phyloP scores from a whole-genome alignment of 2,113 vertebrate genomes.

The Turnix velox region DNA sequence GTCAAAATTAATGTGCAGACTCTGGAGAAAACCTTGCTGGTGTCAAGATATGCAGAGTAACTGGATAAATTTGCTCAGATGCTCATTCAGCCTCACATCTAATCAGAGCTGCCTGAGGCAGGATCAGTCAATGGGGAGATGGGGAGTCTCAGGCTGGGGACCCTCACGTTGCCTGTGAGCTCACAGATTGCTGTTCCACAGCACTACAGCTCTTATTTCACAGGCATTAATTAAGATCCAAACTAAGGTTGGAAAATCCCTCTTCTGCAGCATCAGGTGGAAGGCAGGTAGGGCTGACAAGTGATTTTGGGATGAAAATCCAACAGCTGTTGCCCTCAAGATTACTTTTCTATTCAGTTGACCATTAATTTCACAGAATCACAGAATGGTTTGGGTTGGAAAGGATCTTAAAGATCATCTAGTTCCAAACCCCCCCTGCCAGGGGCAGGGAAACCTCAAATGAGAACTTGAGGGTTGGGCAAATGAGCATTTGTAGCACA shows the following conservation, averaged over 20 bases:
- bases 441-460: too few species aligned
- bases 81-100: neutral
- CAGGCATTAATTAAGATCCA: neutral
- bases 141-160: neutral
- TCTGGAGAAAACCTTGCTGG: slow-evolving; percentile 9
- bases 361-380: neutral
- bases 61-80: neutral
- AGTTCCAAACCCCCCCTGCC: too few species aligned
- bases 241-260: neutral
- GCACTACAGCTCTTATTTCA: neutral
- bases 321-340: neutral
- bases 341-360: neutral
- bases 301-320: neutral
- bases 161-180: neutral
- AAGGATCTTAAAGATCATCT: too few species aligned
- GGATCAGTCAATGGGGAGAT: neutral
- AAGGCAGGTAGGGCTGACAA: neutral
- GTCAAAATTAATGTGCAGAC: neutral
- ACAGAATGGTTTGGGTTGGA: too few species aligned
- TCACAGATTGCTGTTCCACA: neutral
- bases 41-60: neutral
- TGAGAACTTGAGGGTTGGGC: too few species aligned
- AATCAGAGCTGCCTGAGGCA: neutral
- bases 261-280: neutral
- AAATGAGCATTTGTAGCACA: too few species aligned